Base-by-base conservation (phyloP, 1,140 invertebrate species). In the Ceratoteleas bidentatus region DNA sequence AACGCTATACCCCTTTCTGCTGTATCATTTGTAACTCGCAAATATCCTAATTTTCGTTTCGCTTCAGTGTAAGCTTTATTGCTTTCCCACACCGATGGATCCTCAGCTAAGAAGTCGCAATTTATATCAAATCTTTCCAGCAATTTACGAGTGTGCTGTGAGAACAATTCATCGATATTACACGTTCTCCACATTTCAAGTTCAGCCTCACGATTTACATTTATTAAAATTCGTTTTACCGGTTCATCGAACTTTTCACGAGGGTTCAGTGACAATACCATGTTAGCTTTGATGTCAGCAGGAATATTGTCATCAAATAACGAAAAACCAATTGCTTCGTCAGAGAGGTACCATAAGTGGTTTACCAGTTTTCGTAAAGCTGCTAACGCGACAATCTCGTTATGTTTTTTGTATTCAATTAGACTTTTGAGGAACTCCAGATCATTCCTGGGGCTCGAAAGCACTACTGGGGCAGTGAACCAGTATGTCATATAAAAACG, bases 381-480 rank as follows among this genome's bases (percentile, higher is more conserved):
- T 34, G 53, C 53, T 32, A 38, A 13, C 3, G 53, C 33, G 38
- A 56, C 53, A 2, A 38, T 4, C 36, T 56, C 14, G 14, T 56
- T 38, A 9, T 56, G 0, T 13, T 36, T 4, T 32, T 32, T 56
- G 38, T 56, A 56, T 8, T 36, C 34, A 38, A 56, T 56, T 5
- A 56, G 32, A 13, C 14, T 38, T 6, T 56, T 33, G 10, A 54
- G 15, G 6, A 54, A 8, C n/a, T 11, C 0, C 11, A 54, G 34
- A n/a, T 54, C 52, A 54, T 54, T 54, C 4, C 11, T n/a, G 13
- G 24, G 52, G n/a, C 52, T 54, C 3, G 24, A 54, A n/a, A 54
- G 3, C 6, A 24, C n/a, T 5, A n/a, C 0, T 10, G 52, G n/a
- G n/a, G 52, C 52, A n/a, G 24, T 54, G 15, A 54, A 54, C 52